Evolutionary conservation across 1,140 invertebrate genomes (phyloP).

Genomic region (Amyelois transitella): DNA sequence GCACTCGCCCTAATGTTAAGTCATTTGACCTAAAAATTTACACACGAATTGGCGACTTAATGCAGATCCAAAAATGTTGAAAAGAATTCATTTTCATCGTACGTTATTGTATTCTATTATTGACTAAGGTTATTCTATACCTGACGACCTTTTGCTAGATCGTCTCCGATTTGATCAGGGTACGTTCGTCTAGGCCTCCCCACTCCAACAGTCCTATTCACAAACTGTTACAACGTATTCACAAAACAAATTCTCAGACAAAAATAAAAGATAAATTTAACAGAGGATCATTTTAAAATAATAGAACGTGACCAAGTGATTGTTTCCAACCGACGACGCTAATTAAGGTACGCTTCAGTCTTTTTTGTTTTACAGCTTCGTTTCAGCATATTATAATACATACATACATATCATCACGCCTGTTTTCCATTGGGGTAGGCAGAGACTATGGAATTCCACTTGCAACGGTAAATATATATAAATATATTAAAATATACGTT

Average conservation of each 20-base stretch:
- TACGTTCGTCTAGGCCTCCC: no score
- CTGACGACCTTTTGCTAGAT: no score
- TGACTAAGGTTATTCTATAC: no score
- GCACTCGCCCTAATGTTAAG: conserved; percentile 16
- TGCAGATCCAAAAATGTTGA: not conserved
- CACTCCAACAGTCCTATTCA: no score
- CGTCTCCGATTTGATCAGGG: no score
- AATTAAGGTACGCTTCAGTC: not conserved
- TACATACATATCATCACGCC: no score
- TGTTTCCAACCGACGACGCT: not conserved
- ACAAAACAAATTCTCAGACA: not conserved
- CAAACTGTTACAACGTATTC: no score
- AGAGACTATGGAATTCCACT: no score
- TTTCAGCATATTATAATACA: not conserved
- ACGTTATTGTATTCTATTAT: no score
- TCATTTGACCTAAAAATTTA: not conserved
- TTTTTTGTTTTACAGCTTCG: not conserved
- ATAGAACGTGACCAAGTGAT: not conserved
- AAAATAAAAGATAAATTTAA: not conserved
- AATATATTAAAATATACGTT: not conserved
- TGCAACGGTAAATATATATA: not conserved
- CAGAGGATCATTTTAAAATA: not conserved
- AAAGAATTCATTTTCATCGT: not conserved
- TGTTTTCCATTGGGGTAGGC: no score
- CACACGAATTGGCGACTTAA: no score